Evolutionary conservation across 2,113 vertebrate species (phyloP).

Genomic region (Chloebia gouldiae): DNA sequence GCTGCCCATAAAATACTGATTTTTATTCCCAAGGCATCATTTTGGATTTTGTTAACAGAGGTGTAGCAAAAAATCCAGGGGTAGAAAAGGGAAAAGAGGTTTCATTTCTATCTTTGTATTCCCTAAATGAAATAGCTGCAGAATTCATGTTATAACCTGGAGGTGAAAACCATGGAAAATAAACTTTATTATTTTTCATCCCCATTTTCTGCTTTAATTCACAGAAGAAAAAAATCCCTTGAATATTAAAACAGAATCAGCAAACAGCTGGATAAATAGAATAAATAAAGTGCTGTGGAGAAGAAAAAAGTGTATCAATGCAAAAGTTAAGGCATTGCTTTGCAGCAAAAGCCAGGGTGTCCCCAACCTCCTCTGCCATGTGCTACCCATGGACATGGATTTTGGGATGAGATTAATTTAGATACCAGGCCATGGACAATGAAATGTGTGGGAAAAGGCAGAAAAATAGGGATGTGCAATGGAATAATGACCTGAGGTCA

Average conservation of each 20-base stretch:
- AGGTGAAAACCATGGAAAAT: background rate
- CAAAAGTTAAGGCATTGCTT: background rate
- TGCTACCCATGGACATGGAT: fast-evolving
- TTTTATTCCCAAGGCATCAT: background rate
- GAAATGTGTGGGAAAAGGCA: background rate
- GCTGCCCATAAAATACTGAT: background rate
- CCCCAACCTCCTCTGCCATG: background rate
- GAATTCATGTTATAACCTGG: background rate
- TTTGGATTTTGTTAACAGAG: background rate
- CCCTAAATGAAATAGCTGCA: background rate
- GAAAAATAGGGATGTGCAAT: fast-evolving
- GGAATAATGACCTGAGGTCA: background rate
- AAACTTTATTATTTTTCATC: background rate
- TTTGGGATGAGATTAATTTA: background rate
- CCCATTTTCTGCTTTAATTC: background rate
- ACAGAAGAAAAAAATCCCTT: background rate
- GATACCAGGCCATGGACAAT: background rate
- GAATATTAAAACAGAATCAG: background rate
- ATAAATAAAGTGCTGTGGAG: background rate
- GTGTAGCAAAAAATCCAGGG: background rate
- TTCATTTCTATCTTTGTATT: background rate
- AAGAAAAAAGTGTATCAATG: background rate
- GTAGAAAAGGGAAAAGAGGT: background rate
- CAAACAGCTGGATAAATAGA: background rate
- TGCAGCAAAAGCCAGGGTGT: background rate